Percentiles rank a stretch among this genome's conserved stretches.
Evolutionary conservation across 2,113 vertebrate species (phyloP).

Genomic region (Neotoma lepida): DNA sequence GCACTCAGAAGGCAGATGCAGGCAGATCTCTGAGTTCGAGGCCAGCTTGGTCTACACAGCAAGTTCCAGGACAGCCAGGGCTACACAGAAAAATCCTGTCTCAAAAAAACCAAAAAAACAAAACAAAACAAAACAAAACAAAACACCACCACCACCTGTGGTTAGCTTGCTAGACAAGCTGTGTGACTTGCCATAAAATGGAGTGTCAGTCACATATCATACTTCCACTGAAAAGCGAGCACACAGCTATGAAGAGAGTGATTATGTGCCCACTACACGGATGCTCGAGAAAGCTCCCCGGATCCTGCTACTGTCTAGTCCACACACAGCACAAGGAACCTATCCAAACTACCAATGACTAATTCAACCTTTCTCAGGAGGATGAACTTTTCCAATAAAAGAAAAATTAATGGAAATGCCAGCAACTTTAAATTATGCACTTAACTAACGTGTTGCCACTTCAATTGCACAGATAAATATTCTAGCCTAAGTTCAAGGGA

Average conservation of each 20-base stretch:
- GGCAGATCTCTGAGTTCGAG: neutral
- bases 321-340: conserved; percentile 13
- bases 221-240: conserved; percentile 48
- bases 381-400: conserved; percentile 67
- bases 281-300: neutral
- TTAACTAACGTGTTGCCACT: conserved; percentile 67
- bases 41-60: neutral
- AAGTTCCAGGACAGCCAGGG: neutral
- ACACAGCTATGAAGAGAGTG: conserved; percentile 51
- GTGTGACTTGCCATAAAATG: conserved; percentile 53
- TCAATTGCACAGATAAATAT: conserved; percentile 76
- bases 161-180: conserved; percentile 24
- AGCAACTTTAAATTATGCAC: conserved; percentile 70
- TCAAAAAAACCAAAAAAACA: neutral
- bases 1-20: neutral
- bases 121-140: neutral
- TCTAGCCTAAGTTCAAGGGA: conserved; percentile 59
- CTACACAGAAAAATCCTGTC: neutral
- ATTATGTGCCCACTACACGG: neutral
- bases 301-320: conserved; percentile 36
- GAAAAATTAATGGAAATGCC: conserved; percentile 73
- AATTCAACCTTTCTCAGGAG: conserved; percentile 63
- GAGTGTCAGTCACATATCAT: conserved; percentile 7
- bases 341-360: conserved; percentile 56
- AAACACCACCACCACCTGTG: neutral